Evolutionary conservation across 2,888 invertebrate species (phyloP), one percentile per base, ranked within the genome.

Genomic region (Caenorhabditis zanzibari): DNA sequence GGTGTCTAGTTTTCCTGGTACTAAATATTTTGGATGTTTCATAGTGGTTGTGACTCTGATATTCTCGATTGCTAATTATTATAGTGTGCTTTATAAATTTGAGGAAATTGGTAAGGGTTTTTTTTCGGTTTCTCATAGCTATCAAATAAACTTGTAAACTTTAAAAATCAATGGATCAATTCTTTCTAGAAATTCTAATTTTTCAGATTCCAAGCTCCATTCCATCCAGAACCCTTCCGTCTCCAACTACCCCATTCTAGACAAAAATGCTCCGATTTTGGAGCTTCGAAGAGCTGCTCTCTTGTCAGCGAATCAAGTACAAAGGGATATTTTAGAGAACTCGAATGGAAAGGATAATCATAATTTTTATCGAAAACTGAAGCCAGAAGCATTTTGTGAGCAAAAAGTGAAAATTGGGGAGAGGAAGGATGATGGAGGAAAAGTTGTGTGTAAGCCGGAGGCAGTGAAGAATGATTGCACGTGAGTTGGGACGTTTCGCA

Each of bases 381-480:
- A 28, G 24, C 19, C 22, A 2, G 81, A 81, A 41, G 81, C 81
- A 9, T 81, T 41, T 63, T 85, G 85, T 32, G 47, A 52, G 2
- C 38, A 64, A 14, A 69, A 35, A 38, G 19, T 73, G 10, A 69
- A 72, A 47, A 35, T 85, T 44, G 85, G 85, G n/a, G 83, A 68
- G 16, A 64, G 32, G 10, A 54, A 54, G 26, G 81, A 72, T 6
- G 85, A 85, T 58, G 85, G 85, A 16, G 85, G 85, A 9, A 85
- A 85, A 32, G 56, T 83, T 54, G 81, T 81, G n/a, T 83, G 83
- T 32, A 54, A 71, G 41, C 85, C 85, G 22, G 26, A 35, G 6
- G 54, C 35, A 41, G 74, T 72, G 12, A 71, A 58, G 38, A 59
- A 71, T 0, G 64, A 76, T 58, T 82, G 81, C 52, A 73, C 69